These are phyloP conservation scores for Babyrousa celebensis DNA, from an alignment of 2,797 vertebrate genomes.

Conservation along the genomic window DNA sequence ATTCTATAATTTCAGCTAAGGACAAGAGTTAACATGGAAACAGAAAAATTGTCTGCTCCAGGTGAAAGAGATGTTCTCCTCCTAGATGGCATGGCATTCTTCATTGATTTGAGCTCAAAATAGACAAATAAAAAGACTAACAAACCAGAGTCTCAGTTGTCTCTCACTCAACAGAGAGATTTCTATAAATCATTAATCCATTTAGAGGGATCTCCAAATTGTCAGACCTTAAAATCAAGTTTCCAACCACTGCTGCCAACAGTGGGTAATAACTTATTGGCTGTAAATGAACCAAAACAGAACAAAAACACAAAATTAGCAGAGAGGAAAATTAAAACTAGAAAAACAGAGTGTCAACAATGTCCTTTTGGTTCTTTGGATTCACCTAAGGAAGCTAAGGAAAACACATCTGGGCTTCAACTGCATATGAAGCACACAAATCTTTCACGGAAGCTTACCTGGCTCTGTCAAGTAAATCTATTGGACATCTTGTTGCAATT, in stretches of 20 bases:
- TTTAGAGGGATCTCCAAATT: slow-evolving; percentile 66
- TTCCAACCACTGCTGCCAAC: slow-evolving; percentile 47
- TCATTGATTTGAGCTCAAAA: slow-evolving; percentile 56
- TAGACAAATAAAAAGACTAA: slow-evolving; percentile 43
- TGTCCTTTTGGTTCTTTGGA: slow-evolving; percentile 44
- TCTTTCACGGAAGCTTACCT: not conserved
- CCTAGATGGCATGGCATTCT: not conserved
- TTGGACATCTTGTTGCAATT: not conserved
- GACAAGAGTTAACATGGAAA: slow-evolving; percentile 44
- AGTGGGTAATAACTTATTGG: slow-evolving; percentile 66
- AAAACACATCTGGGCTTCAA: slow-evolving; percentile 15
- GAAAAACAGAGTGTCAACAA: slow-evolving; percentile 37
- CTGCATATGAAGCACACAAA: not conserved
- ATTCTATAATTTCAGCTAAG: slow-evolving; percentile 38
- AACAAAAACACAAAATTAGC: slow-evolving; percentile 68
- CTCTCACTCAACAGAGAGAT: slow-evolving; percentile 25
- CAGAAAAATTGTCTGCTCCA: not conserved
- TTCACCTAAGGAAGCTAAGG: slow-evolving; percentile 39
- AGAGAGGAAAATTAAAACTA: slow-evolving; percentile 78
- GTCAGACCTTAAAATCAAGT: slow-evolving; percentile 74
- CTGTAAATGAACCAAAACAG: slow-evolving; percentile 72
- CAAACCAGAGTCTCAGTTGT: slow-evolving; percentile 55
- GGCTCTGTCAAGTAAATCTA: slow-evolving; percentile 9
- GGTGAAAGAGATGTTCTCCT: slow-evolving; percentile 54
- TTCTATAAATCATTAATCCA: slow-evolving; percentile 67